Conservation (phyloP, 53 echinoderm and acorn worm species). For the Holothuria scabra region DNA sequence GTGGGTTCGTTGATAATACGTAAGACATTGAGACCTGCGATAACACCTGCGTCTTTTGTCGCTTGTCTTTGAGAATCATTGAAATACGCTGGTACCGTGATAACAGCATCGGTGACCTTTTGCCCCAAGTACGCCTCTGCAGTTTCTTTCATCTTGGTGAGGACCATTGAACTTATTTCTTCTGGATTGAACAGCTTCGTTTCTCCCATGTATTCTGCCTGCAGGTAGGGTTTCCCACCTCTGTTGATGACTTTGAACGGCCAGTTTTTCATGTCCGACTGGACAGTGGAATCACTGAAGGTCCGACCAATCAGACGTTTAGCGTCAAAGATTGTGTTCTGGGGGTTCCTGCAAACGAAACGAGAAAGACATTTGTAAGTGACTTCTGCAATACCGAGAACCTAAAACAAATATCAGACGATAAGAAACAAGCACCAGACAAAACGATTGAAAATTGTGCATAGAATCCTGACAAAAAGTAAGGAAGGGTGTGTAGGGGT, state of each 20-base stretch:
- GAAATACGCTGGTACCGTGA: constrained; percentile 95
- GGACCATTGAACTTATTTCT: constrained; percentile 95
- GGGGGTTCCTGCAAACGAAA: constrained; percentile 55
- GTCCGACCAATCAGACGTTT: constrained; percentile 66
- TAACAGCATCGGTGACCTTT: constrained; percentile 79
- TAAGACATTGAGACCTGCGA: constrained; percentile 89
- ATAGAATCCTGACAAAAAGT: too few species aligned
- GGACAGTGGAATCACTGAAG: constrained; percentile 52
- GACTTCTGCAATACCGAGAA: too few species aligned
- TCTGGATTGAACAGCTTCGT: constrained; percentile 82
- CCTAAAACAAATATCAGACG: too few species aligned
- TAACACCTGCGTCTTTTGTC: constrained; percentile 94
- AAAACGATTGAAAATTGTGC: too few species aligned
- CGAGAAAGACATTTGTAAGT: not conserved
- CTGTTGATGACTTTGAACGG: constrained; percentile 61
- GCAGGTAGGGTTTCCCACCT: constrained; percentile 59
- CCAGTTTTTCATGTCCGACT: constrained; percentile 70
- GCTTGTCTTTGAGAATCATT: constrained; percentile 86
- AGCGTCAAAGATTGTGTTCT: constrained; percentile 66
- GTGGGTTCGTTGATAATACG: constrained; percentile 97
- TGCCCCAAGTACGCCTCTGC: constrained; percentile 90
- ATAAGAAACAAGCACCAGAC: too few species aligned
- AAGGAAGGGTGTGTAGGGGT: too few species aligned
- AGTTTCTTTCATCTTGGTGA: constrained; percentile 88
- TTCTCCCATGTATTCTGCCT: constrained; percentile 73